Conservation (phyloP, 2,888 invertebrate genomes). For the Erynnis tages region DNA sequence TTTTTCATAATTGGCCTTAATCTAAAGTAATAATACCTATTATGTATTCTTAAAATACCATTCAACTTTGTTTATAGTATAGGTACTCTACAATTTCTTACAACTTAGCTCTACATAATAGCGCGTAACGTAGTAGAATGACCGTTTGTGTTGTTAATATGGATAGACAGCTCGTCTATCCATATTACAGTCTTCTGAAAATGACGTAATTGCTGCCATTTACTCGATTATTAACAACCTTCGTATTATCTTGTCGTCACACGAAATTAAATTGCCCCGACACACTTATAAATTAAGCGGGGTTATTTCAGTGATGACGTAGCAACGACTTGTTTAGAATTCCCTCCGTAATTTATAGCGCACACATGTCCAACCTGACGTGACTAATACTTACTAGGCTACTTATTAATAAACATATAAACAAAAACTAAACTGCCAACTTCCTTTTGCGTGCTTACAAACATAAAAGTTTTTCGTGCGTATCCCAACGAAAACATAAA, state of each 20-base stretch:
- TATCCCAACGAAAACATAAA: conserved; percentile 78
- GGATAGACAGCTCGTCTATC: conserved; percentile 1
- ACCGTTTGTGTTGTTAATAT: conserved; percentile 22
- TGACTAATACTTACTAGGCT: conserved; percentile 63
- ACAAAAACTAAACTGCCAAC: conserved; percentile 65
- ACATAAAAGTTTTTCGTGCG: conserved; percentile 79
- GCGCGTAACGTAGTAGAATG: too few species aligned
- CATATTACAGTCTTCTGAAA: conserved; percentile 13
- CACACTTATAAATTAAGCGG: conserved; percentile 41
- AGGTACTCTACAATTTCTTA: too few species aligned
- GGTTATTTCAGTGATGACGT: conserved; percentile 45
- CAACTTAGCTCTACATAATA: too few species aligned
- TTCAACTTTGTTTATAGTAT: too few species aligned
- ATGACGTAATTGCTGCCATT: conserved; percentile 20
- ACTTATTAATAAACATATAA: conserved; percentile 68
- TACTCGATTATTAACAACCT: conserved; percentile 20
- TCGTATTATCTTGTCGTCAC: conserved; percentile 35
- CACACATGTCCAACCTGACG: conserved; percentile 45
- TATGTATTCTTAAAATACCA: too few species aligned
- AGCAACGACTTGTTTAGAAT: conserved; percentile 56
- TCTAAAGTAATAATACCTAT: too few species aligned
- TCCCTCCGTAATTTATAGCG: conserved; percentile 56
- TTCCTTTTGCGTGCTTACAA: conserved; percentile 75
- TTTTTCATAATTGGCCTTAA: too few species aligned
- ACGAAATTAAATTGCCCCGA: conserved; percentile 39